phyloP scores from a whole-genome alignment of 2,113 vertebrate genomes.

The Cariama cristata region DNA sequence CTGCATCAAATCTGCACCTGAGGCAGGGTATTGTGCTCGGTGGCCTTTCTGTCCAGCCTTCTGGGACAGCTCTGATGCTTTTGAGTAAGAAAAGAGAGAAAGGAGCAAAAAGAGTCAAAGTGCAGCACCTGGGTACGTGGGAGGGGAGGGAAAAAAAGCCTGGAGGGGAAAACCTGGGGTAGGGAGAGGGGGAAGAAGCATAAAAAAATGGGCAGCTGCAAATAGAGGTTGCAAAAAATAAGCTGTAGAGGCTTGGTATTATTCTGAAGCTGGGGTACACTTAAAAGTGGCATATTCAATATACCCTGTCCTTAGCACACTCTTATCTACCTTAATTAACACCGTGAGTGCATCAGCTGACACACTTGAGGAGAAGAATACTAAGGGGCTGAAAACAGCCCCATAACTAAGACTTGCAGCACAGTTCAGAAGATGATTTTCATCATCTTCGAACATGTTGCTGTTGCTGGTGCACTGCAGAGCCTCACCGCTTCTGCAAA shows the following conservation, averaged over 20 bases:
- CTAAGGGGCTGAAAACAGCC: neutral
- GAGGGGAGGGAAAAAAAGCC: neutral
- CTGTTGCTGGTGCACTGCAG: accelerated
- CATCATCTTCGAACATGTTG: neutral
- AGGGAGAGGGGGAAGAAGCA: neutral
- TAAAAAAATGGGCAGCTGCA: neutral
- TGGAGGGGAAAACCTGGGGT: neutral
- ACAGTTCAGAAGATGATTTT: neutral
- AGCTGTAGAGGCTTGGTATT: neutral
- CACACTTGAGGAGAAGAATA: neutral
- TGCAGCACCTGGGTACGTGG: neutral
- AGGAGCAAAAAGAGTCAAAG: neutral
- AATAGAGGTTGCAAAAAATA: neutral
- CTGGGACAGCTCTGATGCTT: neutral
- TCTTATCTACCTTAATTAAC: neutral
- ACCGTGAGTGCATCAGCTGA: neutral
- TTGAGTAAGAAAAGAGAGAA: neutral
- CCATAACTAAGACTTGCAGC: neutral
- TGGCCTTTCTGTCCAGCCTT: neutral
- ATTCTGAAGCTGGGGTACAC: neutral
- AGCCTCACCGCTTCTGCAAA: neutral
- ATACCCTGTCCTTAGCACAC: neutral
- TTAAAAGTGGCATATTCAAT: neutral
- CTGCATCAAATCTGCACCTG: accelerated
- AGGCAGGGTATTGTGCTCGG: neutral